Percentiles rank a stretch among this genome's conserved stretches.
phyloP scores from a whole-genome alignment of 2,888 invertebrate genomes.

The Salpingus planirostris region DNA sequence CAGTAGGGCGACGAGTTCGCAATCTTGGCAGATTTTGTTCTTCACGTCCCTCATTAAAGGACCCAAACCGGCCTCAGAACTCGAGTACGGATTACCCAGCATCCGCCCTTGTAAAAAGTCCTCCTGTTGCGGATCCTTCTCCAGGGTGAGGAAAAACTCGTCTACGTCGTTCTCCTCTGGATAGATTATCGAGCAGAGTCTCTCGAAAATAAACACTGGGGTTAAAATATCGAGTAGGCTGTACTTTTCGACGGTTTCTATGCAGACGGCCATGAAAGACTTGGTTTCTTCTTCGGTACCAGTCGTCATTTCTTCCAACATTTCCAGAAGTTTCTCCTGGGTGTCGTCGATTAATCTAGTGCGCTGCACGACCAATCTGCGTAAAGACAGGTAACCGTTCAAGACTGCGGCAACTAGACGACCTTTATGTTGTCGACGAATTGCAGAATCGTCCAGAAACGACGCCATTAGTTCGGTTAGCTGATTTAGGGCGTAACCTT shows the following conservation, averaged over 20 bases:
- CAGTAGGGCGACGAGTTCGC: slow-evolving; percentile 92
- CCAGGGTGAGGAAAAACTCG: slow-evolving; percentile 91
- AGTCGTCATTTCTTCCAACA: slow-evolving; percentile 92
- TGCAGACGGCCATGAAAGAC: slow-evolving; percentile 95
- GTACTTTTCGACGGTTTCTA: slow-evolving; percentile 88
- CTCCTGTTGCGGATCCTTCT: slow-evolving; percentile 98
- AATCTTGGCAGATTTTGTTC: slow-evolving; percentile 97
- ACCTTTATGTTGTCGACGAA: slow-evolving; percentile 84
- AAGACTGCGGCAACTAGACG: slow-evolving; percentile 81
- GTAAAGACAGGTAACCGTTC: slow-evolving; percentile 86
- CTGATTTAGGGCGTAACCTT: slow-evolving; percentile 86
- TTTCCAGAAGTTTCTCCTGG: slow-evolving; percentile 85
- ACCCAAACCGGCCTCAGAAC: slow-evolving; percentile 86
- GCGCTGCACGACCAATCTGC: slow-evolving; percentile 86
- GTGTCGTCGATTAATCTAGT: slow-evolving; percentile 94
- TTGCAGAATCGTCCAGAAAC: slow-evolving; percentile 79
- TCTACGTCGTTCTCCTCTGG: slow-evolving; percentile 96
- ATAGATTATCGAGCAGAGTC: slow-evolving; percentile 93
- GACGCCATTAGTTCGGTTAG: slow-evolving; percentile 75
- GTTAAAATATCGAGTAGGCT: slow-evolving; percentile 88
- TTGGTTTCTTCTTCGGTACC: slow-evolving; percentile 93
- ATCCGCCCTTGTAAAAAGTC: slow-evolving; percentile 96
- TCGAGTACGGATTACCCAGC: slow-evolving; percentile 97
- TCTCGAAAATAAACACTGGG: slow-evolving; percentile 95
- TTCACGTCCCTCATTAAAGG: slow-evolving; percentile 98